Evolutionary conservation across 2,113 vertebrate genomes (phyloP).

Genomic region (Hippocampus abdominalis): DNA sequence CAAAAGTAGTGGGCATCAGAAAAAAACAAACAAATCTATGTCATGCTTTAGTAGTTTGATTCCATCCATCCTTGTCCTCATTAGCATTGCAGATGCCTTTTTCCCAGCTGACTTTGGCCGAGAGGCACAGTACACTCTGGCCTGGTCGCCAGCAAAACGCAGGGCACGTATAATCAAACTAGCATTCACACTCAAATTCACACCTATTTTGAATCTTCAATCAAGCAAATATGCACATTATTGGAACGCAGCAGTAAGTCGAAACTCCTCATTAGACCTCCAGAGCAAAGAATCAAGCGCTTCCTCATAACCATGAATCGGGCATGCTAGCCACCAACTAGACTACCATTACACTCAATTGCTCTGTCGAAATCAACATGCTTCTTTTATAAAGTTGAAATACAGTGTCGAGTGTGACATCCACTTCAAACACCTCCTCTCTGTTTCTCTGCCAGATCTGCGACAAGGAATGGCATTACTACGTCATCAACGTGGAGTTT

Average conservation of each 20-base stretch:
- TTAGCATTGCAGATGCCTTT: not conserved
- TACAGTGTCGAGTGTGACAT: not conserved
- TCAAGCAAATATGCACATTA: not conserved
- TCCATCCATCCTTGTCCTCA: not conserved
- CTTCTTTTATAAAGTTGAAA: not conserved
- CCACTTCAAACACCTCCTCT: not conserved
- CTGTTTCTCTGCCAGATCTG: constrained; percentile 79
- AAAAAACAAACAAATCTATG: not conserved
- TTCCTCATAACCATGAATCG: not conserved
- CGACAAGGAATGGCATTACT: constrained; percentile 99
- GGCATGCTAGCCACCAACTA: not conserved
- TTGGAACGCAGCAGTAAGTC: no score
- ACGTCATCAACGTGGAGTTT: constrained; percentile 92
- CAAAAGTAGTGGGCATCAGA: not conserved
- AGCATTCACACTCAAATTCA: no score
- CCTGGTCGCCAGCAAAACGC: no score
- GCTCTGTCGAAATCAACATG: not conserved
- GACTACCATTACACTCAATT: not conserved
- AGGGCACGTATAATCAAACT: no score
- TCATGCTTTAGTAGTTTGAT: not conserved
- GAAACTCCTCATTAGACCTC: not conserved
- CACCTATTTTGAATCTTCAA: not conserved
- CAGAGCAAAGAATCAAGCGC: not conserved
- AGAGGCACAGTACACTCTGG: not conserved
- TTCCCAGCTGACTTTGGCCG: not conserved